phyloP scores from a whole-genome alignment of 2,113 vertebrate species.

The Nettapus auritus region DNA sequence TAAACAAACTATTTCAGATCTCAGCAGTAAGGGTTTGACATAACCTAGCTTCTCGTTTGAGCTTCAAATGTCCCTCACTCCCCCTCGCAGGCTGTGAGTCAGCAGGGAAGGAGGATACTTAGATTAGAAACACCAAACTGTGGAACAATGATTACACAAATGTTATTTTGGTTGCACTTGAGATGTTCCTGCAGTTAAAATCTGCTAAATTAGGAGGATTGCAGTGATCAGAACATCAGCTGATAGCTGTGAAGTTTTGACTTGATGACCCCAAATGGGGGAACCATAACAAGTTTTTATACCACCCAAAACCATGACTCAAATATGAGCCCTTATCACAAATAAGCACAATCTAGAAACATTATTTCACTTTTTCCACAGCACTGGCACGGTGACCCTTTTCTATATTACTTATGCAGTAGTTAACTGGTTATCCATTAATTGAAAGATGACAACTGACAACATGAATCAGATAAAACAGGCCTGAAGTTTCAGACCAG shows the following conservation, averaged over 20 bases:
- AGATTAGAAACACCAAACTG: constrained; percentile 65
- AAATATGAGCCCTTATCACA: background rate
- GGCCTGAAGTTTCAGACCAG: background rate
- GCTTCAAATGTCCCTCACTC: constrained; percentile 60
- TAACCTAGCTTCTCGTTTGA: constrained; percentile 17
- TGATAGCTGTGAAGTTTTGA: background rate
- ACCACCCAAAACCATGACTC: background rate
- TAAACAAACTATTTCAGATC: constrained; percentile 10
- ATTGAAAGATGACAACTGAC: background rate
- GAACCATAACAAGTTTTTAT: background rate
- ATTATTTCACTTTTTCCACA: background rate
- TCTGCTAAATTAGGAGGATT: constrained; percentile 11
- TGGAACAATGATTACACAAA: constrained; percentile 61
- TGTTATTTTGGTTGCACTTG: constrained; percentile 64
- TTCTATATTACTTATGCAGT: background rate
- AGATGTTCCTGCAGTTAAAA: constrained; percentile 40
- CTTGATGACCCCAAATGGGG: background rate
- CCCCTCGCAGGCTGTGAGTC: constrained; percentile 68
- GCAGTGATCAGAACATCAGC: background rate
- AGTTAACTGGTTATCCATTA: background rate
- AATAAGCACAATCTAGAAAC: background rate
- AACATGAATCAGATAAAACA: background rate
- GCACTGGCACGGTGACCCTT: background rate
- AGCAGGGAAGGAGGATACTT: constrained; percentile 65
- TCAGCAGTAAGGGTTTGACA: constrained; percentile 23